Base-by-base conservation (phyloP, 1,140 invertebrate genomes). In the Diorhabda elongata region DNA sequence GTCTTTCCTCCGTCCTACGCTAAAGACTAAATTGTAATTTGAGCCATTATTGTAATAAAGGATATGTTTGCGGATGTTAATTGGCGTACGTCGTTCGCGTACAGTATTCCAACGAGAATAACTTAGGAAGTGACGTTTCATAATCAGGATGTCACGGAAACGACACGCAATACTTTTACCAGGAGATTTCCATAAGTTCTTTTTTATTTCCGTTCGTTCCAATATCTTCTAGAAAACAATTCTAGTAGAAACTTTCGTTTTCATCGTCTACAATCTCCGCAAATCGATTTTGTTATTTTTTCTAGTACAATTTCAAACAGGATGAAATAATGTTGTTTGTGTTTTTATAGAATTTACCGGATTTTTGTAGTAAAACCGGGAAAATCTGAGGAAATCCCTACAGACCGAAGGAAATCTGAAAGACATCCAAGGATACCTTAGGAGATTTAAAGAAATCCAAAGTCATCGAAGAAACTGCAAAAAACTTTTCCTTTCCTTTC, bases 1-100 rank as follows among this genome's bases (percentile, higher is more conserved):
- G 47, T 52, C 47, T 52, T 52, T 52, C 47, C 47, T 6, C 6
- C 47, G n/a, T 52, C 47, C 47, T 52, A 52, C 47, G 47, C 47
- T 52, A 52, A n/a, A 52, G 6, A 52, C 26, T 52, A 52, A 52
- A 52, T 52, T 52, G 47, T 52, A 52, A 52, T 52, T 52, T n/a
- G n/a, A 52, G 47, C 47, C 47, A 52, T 52, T 52, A 52, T 8
- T 3, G 47, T 52, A 52, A 52, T 52, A 52, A 52, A 52, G 47
- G 47, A 52, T 52, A 52, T 52, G 47, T 52, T 52, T 52, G 47
- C 47, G 47, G 47, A 52, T 52, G 47, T 52, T 52, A 52, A 52
- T 52, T 52, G 47, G 47, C 47, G 6, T 52, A n/a, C 47, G 6
- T n/a, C 47, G 47, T n/a, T 6, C 6, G 6, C 47, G 47, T 26